Evolutionary conservation across 2,113 vertebrate species (phyloP).

Genomic region (Hyaena hyaena): DNA sequence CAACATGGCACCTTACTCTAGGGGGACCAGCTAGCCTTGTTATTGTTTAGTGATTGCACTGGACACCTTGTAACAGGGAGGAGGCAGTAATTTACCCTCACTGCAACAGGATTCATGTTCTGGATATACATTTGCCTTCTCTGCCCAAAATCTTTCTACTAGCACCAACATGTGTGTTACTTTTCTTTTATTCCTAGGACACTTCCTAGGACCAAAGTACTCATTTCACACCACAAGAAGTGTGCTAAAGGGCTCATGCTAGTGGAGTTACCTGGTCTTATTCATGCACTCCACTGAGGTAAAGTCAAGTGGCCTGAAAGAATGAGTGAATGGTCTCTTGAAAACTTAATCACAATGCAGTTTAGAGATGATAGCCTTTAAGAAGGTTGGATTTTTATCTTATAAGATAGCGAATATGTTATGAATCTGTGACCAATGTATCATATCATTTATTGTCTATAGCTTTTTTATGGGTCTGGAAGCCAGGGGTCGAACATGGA

Average conservation of each 20-base stretch:
- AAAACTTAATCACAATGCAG: background rate
- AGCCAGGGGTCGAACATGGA: background rate
- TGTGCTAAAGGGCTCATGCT: background rate
- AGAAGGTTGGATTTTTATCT: background rate
- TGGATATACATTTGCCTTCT: background rate
- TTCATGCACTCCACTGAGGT: background rate
- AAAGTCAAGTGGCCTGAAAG: background rate
- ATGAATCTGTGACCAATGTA: background rate
- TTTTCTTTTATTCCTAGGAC: background rate
- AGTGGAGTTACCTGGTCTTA: background rate
- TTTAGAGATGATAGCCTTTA: background rate
- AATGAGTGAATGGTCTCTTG: background rate
- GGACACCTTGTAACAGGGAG: background rate
- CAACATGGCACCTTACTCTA: background rate
- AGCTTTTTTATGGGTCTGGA: background rate
- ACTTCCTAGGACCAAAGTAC: background rate
- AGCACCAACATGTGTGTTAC: background rate
- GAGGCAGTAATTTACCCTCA: background rate
- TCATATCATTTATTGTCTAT: background rate
- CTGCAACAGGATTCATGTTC: background rate
- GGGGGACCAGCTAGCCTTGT: background rate
- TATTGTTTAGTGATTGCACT: background rate
- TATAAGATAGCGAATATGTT: background rate
- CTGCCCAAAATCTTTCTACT: background rate
- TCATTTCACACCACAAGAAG: background rate